Evolutionary conservation across 2,113 vertebrate genomes (phyloP), one percentile per base, ranked within the genome.

Genomic region (Tychaedon coryphoeus): DNA sequence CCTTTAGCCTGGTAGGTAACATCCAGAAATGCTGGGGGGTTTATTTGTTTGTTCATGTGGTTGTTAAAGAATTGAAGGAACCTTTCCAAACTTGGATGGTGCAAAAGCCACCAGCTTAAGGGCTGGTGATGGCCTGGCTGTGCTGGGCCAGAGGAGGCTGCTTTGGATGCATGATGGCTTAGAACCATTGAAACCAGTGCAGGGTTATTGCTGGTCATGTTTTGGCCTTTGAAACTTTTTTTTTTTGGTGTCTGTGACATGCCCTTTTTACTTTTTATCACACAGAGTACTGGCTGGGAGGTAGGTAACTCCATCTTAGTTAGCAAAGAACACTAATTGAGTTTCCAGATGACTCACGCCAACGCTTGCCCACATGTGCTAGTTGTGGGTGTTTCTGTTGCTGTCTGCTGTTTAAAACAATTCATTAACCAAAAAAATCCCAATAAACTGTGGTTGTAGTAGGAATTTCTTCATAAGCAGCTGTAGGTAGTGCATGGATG

Each of bases 241-340:
- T 93, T 96, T 97, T 97, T 93, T 94, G 70, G 95, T 95, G 96
- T 96, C 96, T 98, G 97, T 98, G 98, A 98, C 98, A 97, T 98
- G 98, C 93, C 97, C 97, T 97, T 98, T 98, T 98, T 97, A 98
- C 97, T 98, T 98, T 99, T 98, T 99, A 96, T 99, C 98, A 99
- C 97, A 99, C 99, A 99, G 99, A 99, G 99, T 98, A 99, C 99
- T 98, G 99, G 99, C 99, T 99, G 99, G 99, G 99, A 99, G 99
- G 99, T 99, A 99, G 99, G 99, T 99, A 98, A 98, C 83, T 97
- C 92, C 95, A 75, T 97, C 98, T 98, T 98, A 98, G 98, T 98
- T 98, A 98, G 98, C 98, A 95, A 97, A 98, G 97, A 97, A 93
- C 97, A 98, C 98, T 98, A 98, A 98, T 98, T 98, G 98, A 98